Evolutionary conservation across 30 jellyfish, hydroid and myxozoan genomes (phyloP).

Genomic region (Pseudorhiza aurosa): DNA sequence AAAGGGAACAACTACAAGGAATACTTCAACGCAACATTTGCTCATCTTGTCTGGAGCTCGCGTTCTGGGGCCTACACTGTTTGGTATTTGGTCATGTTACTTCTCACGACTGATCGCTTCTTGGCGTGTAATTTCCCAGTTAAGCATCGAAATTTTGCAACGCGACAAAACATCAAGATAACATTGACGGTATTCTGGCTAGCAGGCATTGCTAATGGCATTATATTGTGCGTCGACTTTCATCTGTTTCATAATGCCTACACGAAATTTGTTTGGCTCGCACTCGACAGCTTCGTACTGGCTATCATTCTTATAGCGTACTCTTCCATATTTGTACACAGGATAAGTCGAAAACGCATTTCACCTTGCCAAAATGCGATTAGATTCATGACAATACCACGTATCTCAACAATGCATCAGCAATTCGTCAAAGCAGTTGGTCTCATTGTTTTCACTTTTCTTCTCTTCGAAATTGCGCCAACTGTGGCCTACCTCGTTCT

Average conservation of each 20-base stretch:
- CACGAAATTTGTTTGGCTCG: conserved; percentile 46
- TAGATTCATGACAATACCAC: neutral
- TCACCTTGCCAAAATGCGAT: neutral
- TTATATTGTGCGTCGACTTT: conserved; percentile 12
- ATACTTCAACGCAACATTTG: conserved; percentile 18
- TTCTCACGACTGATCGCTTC: conserved; percentile 38
- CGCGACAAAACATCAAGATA: conserved; percentile 19
- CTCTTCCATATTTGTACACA: conserved; percentile 31
- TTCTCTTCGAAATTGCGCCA: conserved; percentile 52
- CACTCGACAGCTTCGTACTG: conserved; percentile 30
- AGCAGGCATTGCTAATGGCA: conserved; percentile 18
- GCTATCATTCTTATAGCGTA: conserved; percentile 5
- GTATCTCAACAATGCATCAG: conserved; percentile 5
- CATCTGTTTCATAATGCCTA: conserved; percentile 21
- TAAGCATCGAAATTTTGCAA: conserved; percentile 48
- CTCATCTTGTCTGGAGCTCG: conserved; percentile 43
- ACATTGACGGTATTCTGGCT: conserved; percentile 19
- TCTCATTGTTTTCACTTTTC: conserved; percentile 27
- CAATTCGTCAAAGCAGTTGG: conserved; percentile 53
- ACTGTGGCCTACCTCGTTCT: conserved; percentile 39
- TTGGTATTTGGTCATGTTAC: conserved; percentile 48
- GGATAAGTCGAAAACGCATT: conserved; percentile 4
- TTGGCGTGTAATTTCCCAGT: conserved; percentile 56
- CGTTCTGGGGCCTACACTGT: conserved; percentile 46
- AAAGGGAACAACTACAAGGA: conserved; percentile 4